Percentiles rank a stretch among this genome's conserved stretches.
Conservation (phyloP, 2,797 vertebrate species). For the Pempheris klunzingeri region DNA sequence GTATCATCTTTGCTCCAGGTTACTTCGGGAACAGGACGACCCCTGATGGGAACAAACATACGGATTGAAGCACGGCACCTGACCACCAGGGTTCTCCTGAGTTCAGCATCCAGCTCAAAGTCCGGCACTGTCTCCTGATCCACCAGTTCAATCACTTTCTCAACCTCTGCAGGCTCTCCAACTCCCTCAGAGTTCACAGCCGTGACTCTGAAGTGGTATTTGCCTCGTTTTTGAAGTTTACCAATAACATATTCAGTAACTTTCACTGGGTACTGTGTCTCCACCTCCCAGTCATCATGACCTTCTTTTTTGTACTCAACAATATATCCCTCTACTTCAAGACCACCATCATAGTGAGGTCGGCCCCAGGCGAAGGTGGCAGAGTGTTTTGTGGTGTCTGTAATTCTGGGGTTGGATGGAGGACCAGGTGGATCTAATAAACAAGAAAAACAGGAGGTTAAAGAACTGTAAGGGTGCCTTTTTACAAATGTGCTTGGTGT, state of each 20-base stretch:
- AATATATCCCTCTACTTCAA: conserved; percentile 94
- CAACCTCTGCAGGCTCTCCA: conserved; percentile 93
- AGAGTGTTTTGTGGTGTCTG: conserved; percentile 96
- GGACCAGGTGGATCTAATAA: conserved; percentile 95
- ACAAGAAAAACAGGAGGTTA: conserved; percentile 23
- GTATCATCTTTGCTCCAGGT: conserved; percentile 95
- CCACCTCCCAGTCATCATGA: conserved; percentile 95
- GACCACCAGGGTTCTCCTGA: conserved; percentile 96
- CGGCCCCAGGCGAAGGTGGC: conserved; percentile 94
- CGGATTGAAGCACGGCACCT: conserved; percentile 94
- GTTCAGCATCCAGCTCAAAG: conserved; percentile 97
- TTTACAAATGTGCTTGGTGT: background rate
- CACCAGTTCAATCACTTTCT: conserved; percentile 91
- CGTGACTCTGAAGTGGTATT: conserved; percentile 95
- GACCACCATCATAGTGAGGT: conserved; percentile 97
- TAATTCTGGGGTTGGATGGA: conserved; percentile 94
- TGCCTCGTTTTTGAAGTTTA: conserved; percentile 93
- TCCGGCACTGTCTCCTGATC: conserved; percentile 94
- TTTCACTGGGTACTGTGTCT: conserved; percentile 90
- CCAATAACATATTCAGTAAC: conserved; percentile 93
- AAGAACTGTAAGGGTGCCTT: background rate
- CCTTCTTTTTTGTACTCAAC: conserved; percentile 98
- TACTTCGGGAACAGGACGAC: conserved; percentile 94
- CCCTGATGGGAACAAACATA: conserved; percentile 96
- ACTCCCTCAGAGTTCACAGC: conserved; percentile 94